Evolutionary conservation across 2,888 invertebrate genomes (phyloP).

Genomic region (Terebella lapidaria): DNA sequence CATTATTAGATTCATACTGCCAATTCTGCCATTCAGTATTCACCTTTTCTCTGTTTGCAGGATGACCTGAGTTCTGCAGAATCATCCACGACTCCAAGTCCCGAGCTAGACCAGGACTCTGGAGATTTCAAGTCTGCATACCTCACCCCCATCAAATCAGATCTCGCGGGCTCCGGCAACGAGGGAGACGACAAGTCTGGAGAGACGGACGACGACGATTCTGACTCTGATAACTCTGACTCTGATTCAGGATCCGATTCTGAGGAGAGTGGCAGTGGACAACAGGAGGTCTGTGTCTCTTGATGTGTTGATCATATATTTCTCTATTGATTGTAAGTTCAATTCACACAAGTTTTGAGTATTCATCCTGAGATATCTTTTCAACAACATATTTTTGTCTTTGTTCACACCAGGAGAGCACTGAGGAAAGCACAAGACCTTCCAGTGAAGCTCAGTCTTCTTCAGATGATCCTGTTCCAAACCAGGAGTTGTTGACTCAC

Average conservation of each 20-base stretch:
- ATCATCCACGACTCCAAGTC: constrained; percentile 23
- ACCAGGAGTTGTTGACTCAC: background rate
- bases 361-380: too few species aligned
- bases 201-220: constrained; percentile 3
- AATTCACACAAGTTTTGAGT: too few species aligned
- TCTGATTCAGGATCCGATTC: constrained; percentile 1
- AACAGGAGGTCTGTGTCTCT: background rate
- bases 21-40: too few species aligned
- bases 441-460: background rate
- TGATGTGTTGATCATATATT: too few species aligned
- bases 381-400: too few species aligned
- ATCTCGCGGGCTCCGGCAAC: background rate
- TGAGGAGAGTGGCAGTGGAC: background rate
- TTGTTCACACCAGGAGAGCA: background rate
- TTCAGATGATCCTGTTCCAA: background rate
- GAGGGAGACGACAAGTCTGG: background rate
- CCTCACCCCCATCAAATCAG: background rate
- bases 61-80: constrained; percentile 20
- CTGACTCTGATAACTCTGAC: constrained; percentile 5
- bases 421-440: background rate
- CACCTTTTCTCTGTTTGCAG: too few species aligned
- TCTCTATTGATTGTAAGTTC: too few species aligned
- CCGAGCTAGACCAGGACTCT: background rate
- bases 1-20: too few species aligned
- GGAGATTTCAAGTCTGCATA: background rate